Evolutionary conservation across 1,140 invertebrate species (phyloP).

Genomic region (Maconellicoccus hirsutus): DNA sequence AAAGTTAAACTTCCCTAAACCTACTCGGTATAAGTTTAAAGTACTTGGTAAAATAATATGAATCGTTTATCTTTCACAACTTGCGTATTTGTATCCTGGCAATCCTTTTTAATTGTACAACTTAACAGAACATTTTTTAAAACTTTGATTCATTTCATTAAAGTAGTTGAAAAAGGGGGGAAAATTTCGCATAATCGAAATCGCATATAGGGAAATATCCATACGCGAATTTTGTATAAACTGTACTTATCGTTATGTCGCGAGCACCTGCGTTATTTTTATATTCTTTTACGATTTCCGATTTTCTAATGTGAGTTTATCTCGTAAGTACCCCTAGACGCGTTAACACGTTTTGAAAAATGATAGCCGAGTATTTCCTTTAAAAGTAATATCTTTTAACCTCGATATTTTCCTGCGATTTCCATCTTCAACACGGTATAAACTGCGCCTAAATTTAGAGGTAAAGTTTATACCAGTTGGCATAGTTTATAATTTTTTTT

Average conservation of each 20-base stretch:
- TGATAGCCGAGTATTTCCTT: not conserved
- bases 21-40: slow-evolving; percentile 3
- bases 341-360: slow-evolving; percentile 5
- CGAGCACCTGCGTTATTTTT: not conserved
- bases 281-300: not conserved
- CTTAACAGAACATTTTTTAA: not conserved
- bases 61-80: not conserved
- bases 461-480: no score
- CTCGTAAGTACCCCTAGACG: not conserved
- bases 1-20: not conserved
- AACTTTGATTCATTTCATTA: not conserved
- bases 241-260: not conserved
- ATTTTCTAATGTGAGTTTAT: not conserved
- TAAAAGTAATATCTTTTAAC: no score
- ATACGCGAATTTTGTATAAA: no score
- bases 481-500: no score
- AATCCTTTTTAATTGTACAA: not conserved
- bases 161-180: no score
- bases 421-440: no score
- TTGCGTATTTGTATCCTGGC: not conserved
- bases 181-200: no score
- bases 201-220: not conserved
- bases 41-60: not conserved
- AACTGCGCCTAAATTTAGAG: no score
- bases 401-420: no score